phyloP scores from a whole-genome alignment of 1,140 invertebrate genomes.

The Eupeodes corollae region DNA sequence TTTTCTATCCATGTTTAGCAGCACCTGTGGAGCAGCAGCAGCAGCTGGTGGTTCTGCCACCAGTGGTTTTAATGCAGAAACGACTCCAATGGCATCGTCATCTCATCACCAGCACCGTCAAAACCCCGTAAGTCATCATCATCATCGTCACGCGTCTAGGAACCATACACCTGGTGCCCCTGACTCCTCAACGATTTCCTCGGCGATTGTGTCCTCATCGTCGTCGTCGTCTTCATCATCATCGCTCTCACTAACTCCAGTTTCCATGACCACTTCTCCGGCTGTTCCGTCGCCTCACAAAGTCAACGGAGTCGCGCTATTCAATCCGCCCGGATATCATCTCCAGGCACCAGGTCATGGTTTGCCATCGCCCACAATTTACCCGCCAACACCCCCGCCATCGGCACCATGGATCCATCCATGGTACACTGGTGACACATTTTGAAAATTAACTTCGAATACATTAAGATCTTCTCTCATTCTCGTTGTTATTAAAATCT shows the following conservation, averaged over 20 bases:
- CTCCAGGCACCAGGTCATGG: constrained; percentile 24
- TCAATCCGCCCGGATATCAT: constrained; percentile 9
- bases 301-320: not conserved
- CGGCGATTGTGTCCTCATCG: not conserved
- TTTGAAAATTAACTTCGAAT: constrained; percentile 11
- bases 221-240: constrained; percentile 5
- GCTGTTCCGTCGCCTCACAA: not conserved
- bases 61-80: not conserved
- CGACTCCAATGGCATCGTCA: not conserved
- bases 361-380: constrained; percentile 35
- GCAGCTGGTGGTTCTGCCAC: constrained; percentile 7
- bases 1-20: constrained; percentile 18
- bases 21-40: constrained; percentile 14
- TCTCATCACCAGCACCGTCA: constrained; percentile 4
- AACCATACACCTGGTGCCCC: too few species aligned
- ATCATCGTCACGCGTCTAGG: not conserved
- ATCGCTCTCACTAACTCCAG: not conserved
- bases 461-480: too few species aligned
- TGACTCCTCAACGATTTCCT: not conserved
- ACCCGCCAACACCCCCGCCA: constrained; percentile 35
- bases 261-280: not conserved
- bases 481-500: too few species aligned
- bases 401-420: constrained; percentile 37
- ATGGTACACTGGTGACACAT: constrained; percentile 34
- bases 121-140: not conserved